Evolutionary conservation across 2,113 vertebrate genomes (phyloP).

Genomic region (Cisticola juncidis): DNA sequence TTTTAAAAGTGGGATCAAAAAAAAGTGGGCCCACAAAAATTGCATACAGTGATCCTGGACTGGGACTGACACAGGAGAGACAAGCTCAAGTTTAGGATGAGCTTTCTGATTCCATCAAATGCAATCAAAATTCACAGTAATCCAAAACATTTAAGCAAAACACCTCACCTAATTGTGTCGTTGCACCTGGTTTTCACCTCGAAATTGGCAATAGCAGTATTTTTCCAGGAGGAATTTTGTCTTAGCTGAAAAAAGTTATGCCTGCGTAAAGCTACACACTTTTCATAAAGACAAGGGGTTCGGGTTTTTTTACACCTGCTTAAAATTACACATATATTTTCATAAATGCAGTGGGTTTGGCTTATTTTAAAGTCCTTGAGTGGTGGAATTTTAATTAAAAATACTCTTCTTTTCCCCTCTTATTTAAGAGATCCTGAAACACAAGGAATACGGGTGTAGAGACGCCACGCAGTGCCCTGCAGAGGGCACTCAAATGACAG

Average conservation of each 20-base stretch:
- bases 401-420: background rate
- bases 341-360: background rate
- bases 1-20: background rate
- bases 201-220: background rate
- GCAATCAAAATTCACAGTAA: background rate
- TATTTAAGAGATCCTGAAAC: background rate
- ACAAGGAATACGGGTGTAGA: accelerated
- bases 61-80: background rate
- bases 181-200: background rate
- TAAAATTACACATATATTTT: background rate
- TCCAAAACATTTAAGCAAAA: background rate
- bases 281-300: background rate
- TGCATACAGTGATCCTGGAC: background rate
- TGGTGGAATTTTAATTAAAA: background rate
- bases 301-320: background rate
- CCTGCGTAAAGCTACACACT: background rate
- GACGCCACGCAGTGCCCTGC: background rate
- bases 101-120: background rate
- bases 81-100: background rate
- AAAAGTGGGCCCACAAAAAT: background rate
- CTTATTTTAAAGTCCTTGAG: background rate
- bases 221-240: background rate
- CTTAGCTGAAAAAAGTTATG: background rate
- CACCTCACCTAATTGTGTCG: accelerated
- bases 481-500: background rate